Evolutionary conservation across 2,888 invertebrate genomes (phyloP).

Genomic region (Gasteruption jaculator): DNA sequence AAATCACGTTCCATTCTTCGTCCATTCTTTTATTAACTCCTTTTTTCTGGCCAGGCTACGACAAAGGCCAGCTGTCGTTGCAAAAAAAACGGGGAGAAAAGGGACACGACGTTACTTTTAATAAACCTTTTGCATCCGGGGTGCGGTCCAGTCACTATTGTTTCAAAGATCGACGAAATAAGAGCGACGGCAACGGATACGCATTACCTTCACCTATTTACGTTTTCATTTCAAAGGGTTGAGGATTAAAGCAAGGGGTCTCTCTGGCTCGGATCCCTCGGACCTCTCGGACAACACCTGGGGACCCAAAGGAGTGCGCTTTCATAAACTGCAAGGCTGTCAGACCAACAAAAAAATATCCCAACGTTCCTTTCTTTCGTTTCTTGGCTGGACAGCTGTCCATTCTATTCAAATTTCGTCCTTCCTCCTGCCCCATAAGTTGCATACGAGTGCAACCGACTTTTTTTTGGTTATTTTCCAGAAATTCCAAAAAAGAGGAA

Average conservation of each 20-base stretch:
- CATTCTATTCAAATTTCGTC: conserved; percentile 21
- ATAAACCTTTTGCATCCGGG: conserved; percentile 47
- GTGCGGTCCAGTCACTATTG: conserved; percentile 48
- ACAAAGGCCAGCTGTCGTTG: conserved; percentile 33
- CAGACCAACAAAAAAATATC: conserved; percentile 24
- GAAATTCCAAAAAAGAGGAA: too few relatives aligned
- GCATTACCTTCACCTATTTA: too few relatives aligned
- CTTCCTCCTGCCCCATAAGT: too few relatives aligned
- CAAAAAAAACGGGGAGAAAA: conserved; percentile 24
- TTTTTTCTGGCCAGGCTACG: conserved; percentile 32
- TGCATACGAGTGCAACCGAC: too few relatives aligned
- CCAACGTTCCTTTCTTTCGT: conserved; percentile 26
- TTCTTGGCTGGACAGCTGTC: conserved; percentile 33
- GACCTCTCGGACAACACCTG: conserved; percentile 42
- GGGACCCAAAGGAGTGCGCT: conserved; percentile 29
- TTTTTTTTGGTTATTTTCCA: too few relatives aligned
- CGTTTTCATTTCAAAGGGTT: conserved; percentile 31
- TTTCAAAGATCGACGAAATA: too few relatives aligned
- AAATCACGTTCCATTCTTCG: too few relatives aligned
- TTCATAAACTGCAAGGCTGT: conserved; percentile 14
- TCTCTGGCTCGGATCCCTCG: conserved; percentile 34
- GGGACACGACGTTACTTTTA: conserved; percentile 43
- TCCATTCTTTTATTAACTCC: conserved; percentile 22
- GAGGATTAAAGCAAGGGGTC: conserved; percentile 41
- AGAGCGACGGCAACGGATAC: conserved; percentile 39